These are phyloP conservation scores for Phrynocephalus forsythii DNA, from an alignment of 2,797 vertebrate genomes.

Conservation along the genomic window DNA sequence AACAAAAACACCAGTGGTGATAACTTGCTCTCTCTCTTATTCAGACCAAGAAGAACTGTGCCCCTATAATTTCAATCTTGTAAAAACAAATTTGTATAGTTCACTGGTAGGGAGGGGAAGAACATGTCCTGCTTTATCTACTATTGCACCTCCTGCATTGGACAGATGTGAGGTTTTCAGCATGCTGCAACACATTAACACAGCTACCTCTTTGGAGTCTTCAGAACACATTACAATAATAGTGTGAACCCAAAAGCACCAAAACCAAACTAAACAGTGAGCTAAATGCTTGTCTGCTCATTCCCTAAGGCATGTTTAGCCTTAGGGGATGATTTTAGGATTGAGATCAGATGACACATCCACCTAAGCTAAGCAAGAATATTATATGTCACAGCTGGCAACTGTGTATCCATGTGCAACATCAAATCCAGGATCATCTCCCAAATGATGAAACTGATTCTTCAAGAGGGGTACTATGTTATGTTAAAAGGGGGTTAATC, in stretches of 20 bases:
- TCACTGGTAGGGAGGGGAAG: background rate
- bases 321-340: background rate
- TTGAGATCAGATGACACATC: background rate
- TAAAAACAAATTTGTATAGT: background rate
- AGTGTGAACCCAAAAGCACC: too few species aligned
- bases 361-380: background rate
- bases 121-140: background rate
- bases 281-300: too few species aligned
- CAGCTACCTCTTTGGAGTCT: too few species aligned
- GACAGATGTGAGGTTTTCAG: too few species aligned
- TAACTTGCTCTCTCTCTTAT: too few species aligned
- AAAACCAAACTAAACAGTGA: too few species aligned
- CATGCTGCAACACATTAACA: too few species aligned
- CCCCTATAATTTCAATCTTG: background rate
- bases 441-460: background rate
- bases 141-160: background rate
- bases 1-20: too few species aligned
- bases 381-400: background rate
- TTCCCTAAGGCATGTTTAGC: background rate
- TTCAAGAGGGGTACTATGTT: background rate
- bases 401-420: background rate
- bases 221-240: too few species aligned
- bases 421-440: background rate
- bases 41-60: too few species aligned
- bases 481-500: background rate